phyloP scores from a whole-genome alignment of 2,113 vertebrate species.

The Epinephelus lanceolatus region DNA sequence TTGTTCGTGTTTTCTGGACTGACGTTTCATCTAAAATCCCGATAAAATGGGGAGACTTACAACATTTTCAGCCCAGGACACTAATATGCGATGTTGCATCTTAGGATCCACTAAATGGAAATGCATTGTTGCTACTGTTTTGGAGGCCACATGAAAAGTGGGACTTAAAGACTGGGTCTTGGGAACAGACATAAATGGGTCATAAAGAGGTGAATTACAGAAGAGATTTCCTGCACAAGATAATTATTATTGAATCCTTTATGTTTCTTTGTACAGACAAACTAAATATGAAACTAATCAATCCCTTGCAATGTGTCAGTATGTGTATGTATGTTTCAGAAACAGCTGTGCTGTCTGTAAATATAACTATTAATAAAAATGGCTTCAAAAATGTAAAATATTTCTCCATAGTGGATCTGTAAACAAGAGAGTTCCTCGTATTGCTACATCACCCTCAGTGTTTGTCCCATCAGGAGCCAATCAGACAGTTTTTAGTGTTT shows the following conservation, averaged over 20 bases:
- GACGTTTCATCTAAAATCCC: neutral
- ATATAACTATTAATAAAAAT: conserved; percentile 77
- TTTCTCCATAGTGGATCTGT: conserved; percentile 17
- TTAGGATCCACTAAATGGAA: neutral
- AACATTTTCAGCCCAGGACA: conserved; percentile 28
- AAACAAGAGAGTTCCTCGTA: neutral
- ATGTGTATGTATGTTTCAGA: conserved; percentile 51
- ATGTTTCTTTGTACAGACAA: conserved; percentile 51
- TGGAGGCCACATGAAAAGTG: conserved; percentile 13
- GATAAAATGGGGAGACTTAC: neutral
- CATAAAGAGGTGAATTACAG: neutral
- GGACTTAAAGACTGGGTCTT: conserved; percentile 5
- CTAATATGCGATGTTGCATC: conserved; percentile 6
- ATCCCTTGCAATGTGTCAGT: conserved; percentile 41
- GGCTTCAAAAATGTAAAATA: conserved; percentile 2
- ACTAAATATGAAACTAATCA: conserved; percentile 68
- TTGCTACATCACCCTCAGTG: neutral
- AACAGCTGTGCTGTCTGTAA: conserved; percentile 83
- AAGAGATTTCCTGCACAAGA: conserved; percentile 33
- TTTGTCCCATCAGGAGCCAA: conserved; percentile 26
- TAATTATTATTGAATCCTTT: conserved; percentile 44
- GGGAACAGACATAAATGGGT: conserved; percentile 1
- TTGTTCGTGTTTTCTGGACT: conserved; percentile 28
- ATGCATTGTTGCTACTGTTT: conserved; percentile 25
- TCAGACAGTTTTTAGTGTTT: conserved; percentile 31